These are phyloP conservation scores for Ptychadena robeensis DNA, from an alignment of 2,797 vertebrate genomes.

Conservation along the genomic window DNA sequence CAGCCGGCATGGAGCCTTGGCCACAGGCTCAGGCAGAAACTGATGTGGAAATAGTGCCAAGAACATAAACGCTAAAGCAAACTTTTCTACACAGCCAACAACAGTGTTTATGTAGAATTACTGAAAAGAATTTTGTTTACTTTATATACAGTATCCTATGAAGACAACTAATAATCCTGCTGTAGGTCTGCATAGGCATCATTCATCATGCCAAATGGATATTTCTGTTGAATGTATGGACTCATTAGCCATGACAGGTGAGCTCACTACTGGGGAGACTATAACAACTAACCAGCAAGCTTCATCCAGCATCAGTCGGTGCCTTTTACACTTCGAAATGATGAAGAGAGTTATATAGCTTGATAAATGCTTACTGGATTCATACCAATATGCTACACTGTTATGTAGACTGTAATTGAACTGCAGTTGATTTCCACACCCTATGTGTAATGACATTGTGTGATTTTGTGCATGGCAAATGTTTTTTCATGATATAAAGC, in stretches of 20 bases:
- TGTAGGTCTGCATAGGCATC: background rate
- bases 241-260: background rate
- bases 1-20: background rate
- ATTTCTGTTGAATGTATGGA: background rate
- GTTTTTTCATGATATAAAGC: too few species aligned
- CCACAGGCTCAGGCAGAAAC: constrained; percentile 1
- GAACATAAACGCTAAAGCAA: background rate
- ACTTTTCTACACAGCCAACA: background rate
- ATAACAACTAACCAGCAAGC: background rate
- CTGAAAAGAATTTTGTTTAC: background rate
- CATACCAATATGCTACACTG: background rate
- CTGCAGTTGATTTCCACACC: background rate
- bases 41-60: background rate
- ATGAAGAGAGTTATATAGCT: background rate
- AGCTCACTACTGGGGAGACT: background rate
- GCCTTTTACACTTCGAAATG: background rate
- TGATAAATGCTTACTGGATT: background rate
- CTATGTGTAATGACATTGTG: too few species aligned
- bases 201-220: background rate
- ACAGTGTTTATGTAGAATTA: background rate
- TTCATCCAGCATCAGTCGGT: background rate
- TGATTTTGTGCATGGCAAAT: too few species aligned
- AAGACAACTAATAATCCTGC: background rate
- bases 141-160: background rate
- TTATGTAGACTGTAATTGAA: background rate